These are phyloP conservation scores for Gonioctena quinquepunctata DNA, from an alignment of 1,140 invertebrate genomes.

Conservation along the genomic window DNA sequence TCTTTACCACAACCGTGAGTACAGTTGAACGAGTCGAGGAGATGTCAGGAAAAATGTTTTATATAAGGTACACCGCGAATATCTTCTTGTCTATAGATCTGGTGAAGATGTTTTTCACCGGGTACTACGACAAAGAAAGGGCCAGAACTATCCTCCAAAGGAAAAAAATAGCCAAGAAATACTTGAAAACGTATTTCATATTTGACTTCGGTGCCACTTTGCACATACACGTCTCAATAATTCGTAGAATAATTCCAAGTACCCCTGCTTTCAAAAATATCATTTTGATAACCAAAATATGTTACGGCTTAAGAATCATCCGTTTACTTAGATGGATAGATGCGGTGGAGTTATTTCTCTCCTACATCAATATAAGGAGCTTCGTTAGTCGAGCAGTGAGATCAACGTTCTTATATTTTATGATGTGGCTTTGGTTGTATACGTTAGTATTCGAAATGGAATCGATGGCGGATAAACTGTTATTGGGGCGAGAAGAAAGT, in stretches of 20 bases:
- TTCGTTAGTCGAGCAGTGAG: background rate
- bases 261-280: background rate
- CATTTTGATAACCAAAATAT: background rate
- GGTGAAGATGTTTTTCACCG: conserved; percentile 21
- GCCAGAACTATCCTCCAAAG: conserved; percentile 10
- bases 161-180: background rate
- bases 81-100: conserved; percentile 9
- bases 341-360: background rate
- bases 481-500: too few relatives aligned
- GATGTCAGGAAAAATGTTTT: background rate
- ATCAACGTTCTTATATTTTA: background rate
- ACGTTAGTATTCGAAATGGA: too few relatives aligned
- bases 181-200: background rate
- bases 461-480: too few relatives aligned
- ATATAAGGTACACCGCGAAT: background rate
- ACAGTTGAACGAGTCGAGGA: background rate
- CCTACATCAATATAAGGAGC: background rate
- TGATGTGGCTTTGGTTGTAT: background rate
- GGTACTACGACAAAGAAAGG: conserved; percentile 16
- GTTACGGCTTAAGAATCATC: background rate
- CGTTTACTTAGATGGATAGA: background rate
- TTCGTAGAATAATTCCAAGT: background rate
- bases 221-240: background rate
- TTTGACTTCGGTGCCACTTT: background rate
- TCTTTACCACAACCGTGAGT: background rate